Evolutionary conservation across 2,797 vertebrate species (phyloP), one percentile per base, ranked within the genome.

Genomic region (Pseudochaenichthys georgianus): DNA sequence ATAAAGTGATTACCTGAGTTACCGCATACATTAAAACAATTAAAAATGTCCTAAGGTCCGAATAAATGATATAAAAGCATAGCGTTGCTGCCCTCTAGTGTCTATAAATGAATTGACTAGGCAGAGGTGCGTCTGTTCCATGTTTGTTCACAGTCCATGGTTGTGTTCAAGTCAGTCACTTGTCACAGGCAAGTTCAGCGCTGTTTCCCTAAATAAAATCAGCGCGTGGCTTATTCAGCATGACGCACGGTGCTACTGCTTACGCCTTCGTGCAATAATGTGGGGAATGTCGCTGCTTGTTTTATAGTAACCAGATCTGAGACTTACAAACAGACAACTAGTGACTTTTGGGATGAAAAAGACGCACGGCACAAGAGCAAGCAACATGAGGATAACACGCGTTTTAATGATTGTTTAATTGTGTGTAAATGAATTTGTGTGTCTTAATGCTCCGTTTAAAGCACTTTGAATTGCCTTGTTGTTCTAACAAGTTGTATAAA

Each of bases 151-250:
- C 17, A 1, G 72, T 74, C 69, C 85, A 83, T 85, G 10, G 1
- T 21, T 48, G 41, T 5, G 1, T 3, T 21, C 28, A 1, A 45
- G 66, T 7, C 53, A 17, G 82, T 82, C 89, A 88, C 86, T 84
- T 87, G 75, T 60, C 53, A 15, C 17, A 1, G 28, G 7, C 23
- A 5, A 15, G 28, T 4, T 17, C 19, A 3, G 12, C 13, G 10
- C 23, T 58, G 6, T n/a, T 54, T 13, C 61, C 38, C 38, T 8
- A 42, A 73, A 61, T 73, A 17, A 38, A 34, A 16, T 5, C 46
- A 7, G 50, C 23, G 45, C 58, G 47, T 74, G 21, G 17, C 45
- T 1, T 13, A 3, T 21, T 21, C 13, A 41, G 48, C 34, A 3
- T 81, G 76, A 86, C 77, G 62, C 61, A 54, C 61, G 3, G 2